A percentile compares a stretch with the other conserved stretches of the same genome.
These are phyloP conservation scores for Sorex fumeus DNA, from an alignment of 2,113 vertebrate species.

Conservation along the genomic window DNA sequence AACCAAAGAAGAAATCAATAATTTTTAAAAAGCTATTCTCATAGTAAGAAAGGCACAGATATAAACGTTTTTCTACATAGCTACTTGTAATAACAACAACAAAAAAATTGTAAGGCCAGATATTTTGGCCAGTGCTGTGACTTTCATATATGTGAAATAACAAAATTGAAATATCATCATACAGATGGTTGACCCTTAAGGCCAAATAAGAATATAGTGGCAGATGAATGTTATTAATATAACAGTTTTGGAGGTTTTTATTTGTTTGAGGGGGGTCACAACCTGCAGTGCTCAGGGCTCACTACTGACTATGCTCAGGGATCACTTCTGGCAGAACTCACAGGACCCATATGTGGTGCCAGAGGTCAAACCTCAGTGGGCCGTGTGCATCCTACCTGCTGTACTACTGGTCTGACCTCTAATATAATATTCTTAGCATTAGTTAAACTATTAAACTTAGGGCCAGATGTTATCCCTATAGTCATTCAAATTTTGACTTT, in stretches of 20 bases:
- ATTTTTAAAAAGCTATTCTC: slow-evolving; percentile 14
- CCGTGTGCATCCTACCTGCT: too few species aligned
- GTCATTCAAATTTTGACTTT: slow-evolving; percentile 38
- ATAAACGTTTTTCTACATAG: neutral
- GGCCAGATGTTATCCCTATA: slow-evolving; percentile 43
- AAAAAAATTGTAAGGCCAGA: neutral
- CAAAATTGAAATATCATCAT: slow-evolving; percentile 1
- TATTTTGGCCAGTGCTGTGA: slow-evolving; percentile 25
- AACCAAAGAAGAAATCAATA: neutral
- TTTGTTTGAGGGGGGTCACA: too few species aligned
- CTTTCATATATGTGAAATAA: slow-evolving; percentile 37
- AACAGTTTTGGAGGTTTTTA: too few species aligned
- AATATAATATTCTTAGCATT: neutral
- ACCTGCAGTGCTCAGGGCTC: too few species aligned
- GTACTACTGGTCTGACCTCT: too few species aligned
- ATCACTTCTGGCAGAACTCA: too few species aligned
- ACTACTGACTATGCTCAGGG: too few species aligned
- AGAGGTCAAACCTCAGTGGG: too few species aligned
- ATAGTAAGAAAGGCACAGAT: neutral
- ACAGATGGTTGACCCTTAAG: slow-evolving; percentile 12
- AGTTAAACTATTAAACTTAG: slow-evolving; percentile 14
- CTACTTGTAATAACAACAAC: slow-evolving; percentile 5
- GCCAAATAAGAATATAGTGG: neutral
- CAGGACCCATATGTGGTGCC: too few species aligned
- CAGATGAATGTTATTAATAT: neutral